Percentiles rank a stretch among this genome's conserved stretches.
These are phyloP conservation scores for Plusia festucae DNA, from an alignment of 2,888 invertebrate species.

Conservation along the genomic window DNA sequence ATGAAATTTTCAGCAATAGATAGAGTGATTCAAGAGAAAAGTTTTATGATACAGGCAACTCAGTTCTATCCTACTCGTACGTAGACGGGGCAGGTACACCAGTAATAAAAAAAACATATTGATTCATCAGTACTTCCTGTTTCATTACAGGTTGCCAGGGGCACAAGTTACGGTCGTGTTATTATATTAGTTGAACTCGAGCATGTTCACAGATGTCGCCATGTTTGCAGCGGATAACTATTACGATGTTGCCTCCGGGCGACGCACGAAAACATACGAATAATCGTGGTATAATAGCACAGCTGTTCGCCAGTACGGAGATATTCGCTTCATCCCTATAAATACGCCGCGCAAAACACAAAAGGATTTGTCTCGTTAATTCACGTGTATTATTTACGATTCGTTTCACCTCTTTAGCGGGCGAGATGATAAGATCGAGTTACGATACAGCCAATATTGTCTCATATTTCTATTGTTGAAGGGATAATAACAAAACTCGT, in stretches of 20 bases:
- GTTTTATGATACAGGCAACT: no score
- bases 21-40: no score
- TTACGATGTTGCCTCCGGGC: slow-evolving; percentile 69
- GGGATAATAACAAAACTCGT: slow-evolving; percentile 71
- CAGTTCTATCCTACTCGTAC: no score
- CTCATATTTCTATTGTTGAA: slow-evolving; percentile 82
- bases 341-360: slow-evolving; percentile 66
- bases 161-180: slow-evolving; percentile 73
- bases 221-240: slow-evolving; percentile 72
- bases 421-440: slow-evolving; percentile 80
- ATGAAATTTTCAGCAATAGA: no score
- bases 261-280: slow-evolving; percentile 71
- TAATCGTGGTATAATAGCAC: slow-evolving; percentile 68
- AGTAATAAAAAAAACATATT: neutral
- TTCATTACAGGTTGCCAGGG: slow-evolving; percentile 72
- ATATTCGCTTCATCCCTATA: slow-evolving; percentile 60
- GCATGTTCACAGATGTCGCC: slow-evolving; percentile 78
- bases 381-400: slow-evolving; percentile 85
- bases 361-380: slow-evolving; percentile 83
- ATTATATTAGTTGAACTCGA: slow-evolving; percentile 79
- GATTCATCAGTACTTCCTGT: slow-evolving; percentile 53
- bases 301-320: slow-evolving; percentile 66
- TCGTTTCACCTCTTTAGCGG: slow-evolving; percentile 83
- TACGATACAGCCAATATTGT: slow-evolving; percentile 84
- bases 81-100: no score